Conservation (phyloP, 2,797 vertebrate genomes). For the Sebastolobus alascanus region DNA sequence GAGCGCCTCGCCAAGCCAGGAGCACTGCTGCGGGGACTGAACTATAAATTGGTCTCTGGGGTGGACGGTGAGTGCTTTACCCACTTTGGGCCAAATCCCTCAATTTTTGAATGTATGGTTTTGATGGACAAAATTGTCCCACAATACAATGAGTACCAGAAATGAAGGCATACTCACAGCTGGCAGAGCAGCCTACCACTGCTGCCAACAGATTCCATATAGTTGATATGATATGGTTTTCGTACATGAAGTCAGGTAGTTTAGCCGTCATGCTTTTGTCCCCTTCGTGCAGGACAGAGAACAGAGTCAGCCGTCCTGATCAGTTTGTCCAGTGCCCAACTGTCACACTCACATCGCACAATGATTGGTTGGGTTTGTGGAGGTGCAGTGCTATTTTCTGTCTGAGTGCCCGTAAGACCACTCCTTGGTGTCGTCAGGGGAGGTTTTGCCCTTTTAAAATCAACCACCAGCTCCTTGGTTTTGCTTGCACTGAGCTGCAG, state of each 20-base stretch:
- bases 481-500: background rate
- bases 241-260: constrained; percentile 1
- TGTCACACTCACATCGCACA: background rate
- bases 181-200: background rate
- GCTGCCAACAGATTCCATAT: background rate
- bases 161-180: constrained; percentile 7
- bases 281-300: background rate
- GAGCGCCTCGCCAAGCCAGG: constrained; percentile 52
- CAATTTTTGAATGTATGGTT: constrained; percentile 47
- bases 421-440: background rate
- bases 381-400: background rate
- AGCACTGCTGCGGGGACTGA: constrained; percentile 68
- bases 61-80: constrained; percentile 45
- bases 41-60: constrained; percentile 73
- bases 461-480: background rate
- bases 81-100: constrained; percentile 52
- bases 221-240: background rate
- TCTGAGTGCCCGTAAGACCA: background rate
- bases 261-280: background rate
- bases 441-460: background rate
- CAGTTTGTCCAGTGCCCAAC: background rate
- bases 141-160: constrained; percentile 26
- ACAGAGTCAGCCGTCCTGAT: background rate
- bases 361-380: background rate
- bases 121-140: constrained; percentile 52